A percentile compares a stretch with the other conserved stretches of the same genome.
Conservation (phyloP, 2,888 invertebrate species). For the Heliconius ismenius region DNA sequence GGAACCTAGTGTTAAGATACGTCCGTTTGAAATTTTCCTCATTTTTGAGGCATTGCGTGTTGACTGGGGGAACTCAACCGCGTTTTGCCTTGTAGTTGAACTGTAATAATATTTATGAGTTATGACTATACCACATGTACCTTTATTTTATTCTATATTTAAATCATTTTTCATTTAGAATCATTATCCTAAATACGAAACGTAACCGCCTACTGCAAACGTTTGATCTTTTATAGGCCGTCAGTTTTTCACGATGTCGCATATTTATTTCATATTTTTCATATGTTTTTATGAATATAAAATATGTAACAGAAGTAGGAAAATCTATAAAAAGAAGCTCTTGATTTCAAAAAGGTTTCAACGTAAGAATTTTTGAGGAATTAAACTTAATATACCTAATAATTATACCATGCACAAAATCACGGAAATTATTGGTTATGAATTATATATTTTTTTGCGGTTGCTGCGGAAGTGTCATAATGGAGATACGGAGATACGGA, state of each 20-base stretch:
- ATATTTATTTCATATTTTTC: constrained; percentile 14
- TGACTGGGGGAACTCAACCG: too few relatives aligned
- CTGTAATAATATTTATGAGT: too few relatives aligned
- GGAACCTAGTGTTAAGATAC: too few relatives aligned
- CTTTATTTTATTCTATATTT: neutral
- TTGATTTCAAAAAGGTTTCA: neutral
- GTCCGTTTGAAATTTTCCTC: too few relatives aligned
- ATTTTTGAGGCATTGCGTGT: too few relatives aligned
- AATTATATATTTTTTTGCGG: too few relatives aligned
- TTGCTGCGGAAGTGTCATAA: too few relatives aligned
- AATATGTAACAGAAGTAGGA: constrained; percentile 5
- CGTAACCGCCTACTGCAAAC: constrained; percentile 23
- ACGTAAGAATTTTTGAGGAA: neutral
- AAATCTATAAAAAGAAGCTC: neutral
- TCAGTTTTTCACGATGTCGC: constrained; percentile 19
- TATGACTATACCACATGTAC: neutral
- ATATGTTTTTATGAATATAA: constrained; percentile 14
- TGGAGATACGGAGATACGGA: too few relatives aligned
- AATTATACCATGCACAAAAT: too few relatives aligned
- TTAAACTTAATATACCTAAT: too few relatives aligned
- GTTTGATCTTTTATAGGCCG: constrained; percentile 30
- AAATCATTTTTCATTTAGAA: neutral
- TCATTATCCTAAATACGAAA: constrained; percentile 26
- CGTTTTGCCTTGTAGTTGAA: too few relatives aligned
- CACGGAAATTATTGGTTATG: too few relatives aligned